phyloP scores from a whole-genome alignment of 2,888 invertebrate genomes.

The Cancer borealis region DNA sequence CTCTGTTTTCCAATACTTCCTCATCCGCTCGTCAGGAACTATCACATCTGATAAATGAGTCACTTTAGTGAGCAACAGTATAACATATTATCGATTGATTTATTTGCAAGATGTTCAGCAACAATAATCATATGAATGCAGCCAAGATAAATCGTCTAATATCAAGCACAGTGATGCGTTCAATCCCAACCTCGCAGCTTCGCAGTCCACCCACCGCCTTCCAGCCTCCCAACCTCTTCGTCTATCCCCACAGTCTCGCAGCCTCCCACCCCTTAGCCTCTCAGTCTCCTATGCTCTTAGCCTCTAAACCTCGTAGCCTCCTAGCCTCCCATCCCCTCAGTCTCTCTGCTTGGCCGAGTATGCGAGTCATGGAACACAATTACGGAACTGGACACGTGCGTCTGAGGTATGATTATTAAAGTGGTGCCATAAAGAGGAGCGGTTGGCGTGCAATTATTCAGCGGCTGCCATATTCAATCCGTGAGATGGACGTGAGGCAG shows the following conservation, averaged over 20 bases:
- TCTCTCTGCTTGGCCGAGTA: neutral
- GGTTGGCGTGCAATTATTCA: slow-evolving; percentile 36
- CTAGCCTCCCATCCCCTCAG: neutral
- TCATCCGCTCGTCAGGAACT: neutral
- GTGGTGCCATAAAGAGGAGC: slow-evolving; percentile 29
- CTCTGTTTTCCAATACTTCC: neutral
- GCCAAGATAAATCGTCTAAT: no score
- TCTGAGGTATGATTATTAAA: slow-evolving; percentile 37
- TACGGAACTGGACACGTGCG: neutral
- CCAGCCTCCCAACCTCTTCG: neutral
- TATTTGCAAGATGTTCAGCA: neutral
- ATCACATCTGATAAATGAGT: neutral
- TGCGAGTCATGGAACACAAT: slow-evolving; percentile 29
- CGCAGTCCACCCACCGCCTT: neutral
- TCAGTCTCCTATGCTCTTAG: neutral
- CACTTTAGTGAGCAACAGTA: neutral
- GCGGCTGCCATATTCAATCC: neutral
- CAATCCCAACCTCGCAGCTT: neutral
- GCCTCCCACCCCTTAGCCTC: neutral
- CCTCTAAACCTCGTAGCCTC: neutral
- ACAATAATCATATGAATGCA: neutral
- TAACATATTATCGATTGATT: neutral
- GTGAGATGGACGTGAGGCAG: slow-evolving; percentile 9
- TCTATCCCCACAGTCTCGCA: neutral
- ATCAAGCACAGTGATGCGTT: neutral